Conservation (phyloP, 2,113 vertebrate species). For the Solenodon paradoxus region DNA sequence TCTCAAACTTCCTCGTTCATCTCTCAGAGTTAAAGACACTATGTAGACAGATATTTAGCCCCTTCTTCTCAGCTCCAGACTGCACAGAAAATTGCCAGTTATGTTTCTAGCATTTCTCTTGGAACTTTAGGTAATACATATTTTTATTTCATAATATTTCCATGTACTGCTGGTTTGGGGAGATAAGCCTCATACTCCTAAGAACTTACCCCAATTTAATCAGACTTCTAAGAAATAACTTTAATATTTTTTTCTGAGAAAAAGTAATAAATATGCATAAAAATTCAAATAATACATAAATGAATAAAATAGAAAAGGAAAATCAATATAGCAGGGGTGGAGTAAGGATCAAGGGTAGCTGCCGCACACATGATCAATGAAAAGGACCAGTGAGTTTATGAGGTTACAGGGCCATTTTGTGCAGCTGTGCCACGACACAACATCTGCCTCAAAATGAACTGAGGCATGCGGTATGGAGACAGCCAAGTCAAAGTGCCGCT, state of each 20-base stretch:
- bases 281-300: constrained; percentile 46
- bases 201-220: constrained; percentile 40
- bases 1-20: background rate
- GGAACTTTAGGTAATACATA: constrained; percentile 4
- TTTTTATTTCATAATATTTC: constrained; percentile 54
- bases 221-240: constrained; percentile 52
- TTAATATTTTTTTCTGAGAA: constrained; percentile 38
- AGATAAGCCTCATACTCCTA: constrained; percentile 59
- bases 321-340: background rate
- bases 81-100: constrained; percentile 53
- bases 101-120: constrained; percentile 39
- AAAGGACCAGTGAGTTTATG: background rate
- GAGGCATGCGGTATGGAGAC: background rate
- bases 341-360: background rate
- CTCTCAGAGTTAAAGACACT: background rate
- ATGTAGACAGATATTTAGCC: background rate
- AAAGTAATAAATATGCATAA: constrained; percentile 57
- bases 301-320: constrained; percentile 52
- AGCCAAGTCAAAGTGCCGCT: background rate
- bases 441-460: background rate
- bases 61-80: constrained; percentile 2
- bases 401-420: constrained; percentile 29
- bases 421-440: background rate
- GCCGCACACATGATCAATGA: background rate
- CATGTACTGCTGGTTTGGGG: constrained; percentile 24